Evolutionary conservation across 2,797 vertebrate genomes (phyloP), one percentile per base, ranked within the genome.

Genomic region (Sylvia borin): DNA sequence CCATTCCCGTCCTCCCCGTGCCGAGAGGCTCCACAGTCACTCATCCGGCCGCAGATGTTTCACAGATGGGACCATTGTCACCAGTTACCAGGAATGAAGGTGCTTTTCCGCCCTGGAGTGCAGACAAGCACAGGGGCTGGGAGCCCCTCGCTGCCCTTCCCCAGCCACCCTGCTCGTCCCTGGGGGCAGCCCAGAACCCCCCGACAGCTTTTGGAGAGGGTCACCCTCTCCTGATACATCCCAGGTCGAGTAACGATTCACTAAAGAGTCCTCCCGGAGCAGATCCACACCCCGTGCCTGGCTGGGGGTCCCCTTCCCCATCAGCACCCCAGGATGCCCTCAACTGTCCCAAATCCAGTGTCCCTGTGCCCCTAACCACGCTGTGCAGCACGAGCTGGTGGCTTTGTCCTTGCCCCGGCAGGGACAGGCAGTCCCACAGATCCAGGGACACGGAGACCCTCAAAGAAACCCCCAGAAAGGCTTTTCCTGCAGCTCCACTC

Each of bases 371-470:
- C 40, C 50, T 42, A 50, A 38, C 10, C 65, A 25, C 0, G 0
- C 65, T 17, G 43, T 5, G 18, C 55, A 31, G 20, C 31, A 16
- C 2, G 36, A 75, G 29, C 75, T 3, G 22, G 24, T 55, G 67
- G 27, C 66, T 55, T 72, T 88, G 68, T 81, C 87, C 85, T 78
- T 68, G 32, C 7, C 25, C 48, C 29, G 53, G 50, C 14, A 65
- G 57, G 57, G 38, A 65, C 1, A 0, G 50, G 70, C 40, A 47
- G 60, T 40, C n/a, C 51, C 32, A 36, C 15, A 57, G 38, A 79
- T 57, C 36, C 0, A 0, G 47, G 47, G 51, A 48, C 79, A 57
- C 0, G 0, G 25, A 45, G 27, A 47, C n/a, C 60, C 66, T n/a
- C 51, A 50, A 45, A 38, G 58, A 68, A 67, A 9, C 5, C 21